Evolutionary conservation across 2,113 vertebrate species (phyloP), one percentile per base, ranked within the genome.

Genomic region (Oncorhynchus tshawytscha): DNA sequence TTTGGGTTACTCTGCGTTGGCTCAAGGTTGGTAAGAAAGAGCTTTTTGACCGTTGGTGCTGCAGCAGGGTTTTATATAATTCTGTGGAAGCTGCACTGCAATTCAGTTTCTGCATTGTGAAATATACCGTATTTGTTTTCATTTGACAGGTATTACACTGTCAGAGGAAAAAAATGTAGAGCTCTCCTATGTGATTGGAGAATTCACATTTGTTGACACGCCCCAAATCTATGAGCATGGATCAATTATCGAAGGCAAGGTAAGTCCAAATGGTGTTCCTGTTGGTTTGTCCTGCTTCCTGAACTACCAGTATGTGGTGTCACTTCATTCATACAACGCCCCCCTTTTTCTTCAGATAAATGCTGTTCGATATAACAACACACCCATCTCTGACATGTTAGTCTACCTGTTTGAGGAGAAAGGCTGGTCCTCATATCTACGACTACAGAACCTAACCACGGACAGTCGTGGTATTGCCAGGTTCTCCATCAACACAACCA

Each of bases 371-470:
- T 87, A 78, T 69, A 86, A 86, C 1, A 13, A 85, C 5, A 79
- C 70, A 7, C 85, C 86, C 20, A 77, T 92, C 4, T 31, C 76
- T 3, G 22, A 82, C 74, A 84, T 72, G 79, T 2, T 3, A 0
- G 18, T 92, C 11, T 84, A 88, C 71, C 65, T 93, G 57, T 81
- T 84, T 5, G 64, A 82, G 67, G 84, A 86, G 2, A 1, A 45
- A 3, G 11, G 1, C 0, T 88, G 88, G 86, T 59, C 73, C 2
- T 0, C 69, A 11, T 45, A 45, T 2, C 3, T 3, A 0, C 24
- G 6, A 4, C 20, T 86, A 0, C 48, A 81, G 27, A 92, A 92
- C 34, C 79, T 92, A n/a, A 93, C 91, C 4, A 92, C 92, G 2
- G 71, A 92, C 73, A n/a, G 1, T 1, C 22, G 86, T 0, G 93